A percentile compares a stretch with the other conserved stretches of the same genome.
Evolutionary conservation across 1,140 invertebrate genomes (phyloP).

Genomic region (Sipha flava): DNA sequence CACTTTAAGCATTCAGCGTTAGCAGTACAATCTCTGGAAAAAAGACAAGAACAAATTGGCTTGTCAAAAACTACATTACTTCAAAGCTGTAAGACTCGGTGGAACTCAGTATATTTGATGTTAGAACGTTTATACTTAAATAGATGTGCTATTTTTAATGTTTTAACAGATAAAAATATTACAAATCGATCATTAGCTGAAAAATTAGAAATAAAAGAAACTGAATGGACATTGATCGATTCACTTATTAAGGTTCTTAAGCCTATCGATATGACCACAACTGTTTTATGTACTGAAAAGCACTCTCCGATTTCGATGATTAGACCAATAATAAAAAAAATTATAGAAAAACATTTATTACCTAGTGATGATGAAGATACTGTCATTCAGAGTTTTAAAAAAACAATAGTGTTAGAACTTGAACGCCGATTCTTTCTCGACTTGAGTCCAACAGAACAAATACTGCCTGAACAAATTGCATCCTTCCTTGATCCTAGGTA

Average conservation of each 20-base stretch:
- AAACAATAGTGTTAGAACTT: not conserved
- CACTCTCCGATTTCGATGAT: not conserved
- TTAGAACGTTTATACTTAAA: constrained; percentile 1
- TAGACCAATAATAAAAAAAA: not conserved
- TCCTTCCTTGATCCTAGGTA: constrained; percentile 10
- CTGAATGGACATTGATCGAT: not conserved
- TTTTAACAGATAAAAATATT: not conserved
- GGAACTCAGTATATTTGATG: constrained; percentile 29
- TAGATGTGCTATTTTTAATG: not conserved
- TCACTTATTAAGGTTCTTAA: not conserved
- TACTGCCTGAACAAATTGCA: not conserved
- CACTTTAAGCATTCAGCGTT: constrained; percentile 16
- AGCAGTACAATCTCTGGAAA: constrained; percentile 7
- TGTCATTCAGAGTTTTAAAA: not conserved
- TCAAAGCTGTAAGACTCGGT: constrained; percentile 18
- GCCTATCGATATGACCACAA: not conserved
- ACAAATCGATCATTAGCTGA: not conserved
- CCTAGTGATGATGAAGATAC: not conserved
- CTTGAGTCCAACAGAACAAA: not conserved
- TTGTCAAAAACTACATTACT: not conserved
- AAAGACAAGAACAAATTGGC: not conserved
- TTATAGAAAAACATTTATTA: not conserved
- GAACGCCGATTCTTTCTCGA: not conserved
- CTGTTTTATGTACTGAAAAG: not conserved
- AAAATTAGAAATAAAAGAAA: not conserved